phyloP scores from a whole-genome alignment of 2,113 vertebrate species.

The Nicator chloris region DNA sequence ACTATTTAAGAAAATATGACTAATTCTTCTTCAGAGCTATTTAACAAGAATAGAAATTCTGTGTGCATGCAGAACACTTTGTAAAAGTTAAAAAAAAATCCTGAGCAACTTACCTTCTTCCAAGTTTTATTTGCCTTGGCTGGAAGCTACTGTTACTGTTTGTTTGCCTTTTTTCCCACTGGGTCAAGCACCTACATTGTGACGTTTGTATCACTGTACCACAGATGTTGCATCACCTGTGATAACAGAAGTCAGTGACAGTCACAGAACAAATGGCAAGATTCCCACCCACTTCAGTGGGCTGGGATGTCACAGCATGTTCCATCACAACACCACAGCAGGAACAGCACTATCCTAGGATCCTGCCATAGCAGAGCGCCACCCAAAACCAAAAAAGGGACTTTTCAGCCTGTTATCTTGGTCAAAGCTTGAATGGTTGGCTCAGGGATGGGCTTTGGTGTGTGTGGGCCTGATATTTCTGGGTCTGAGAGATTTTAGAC shows the following conservation, averaged over 20 bases:
- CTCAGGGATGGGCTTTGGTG: not conserved
- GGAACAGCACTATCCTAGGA: not conserved
- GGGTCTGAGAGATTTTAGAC: no score
- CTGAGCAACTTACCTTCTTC: not conserved
- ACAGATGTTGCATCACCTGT: not conserved
- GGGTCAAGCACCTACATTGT: not conserved
- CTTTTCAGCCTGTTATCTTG: not conserved
- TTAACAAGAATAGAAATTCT: not conserved
- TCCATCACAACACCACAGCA: not conserved
- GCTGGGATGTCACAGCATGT: not conserved
- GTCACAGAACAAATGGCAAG: not conserved
- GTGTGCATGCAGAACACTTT: not conserved
- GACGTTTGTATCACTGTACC: not conserved
- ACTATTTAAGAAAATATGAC: not conserved
- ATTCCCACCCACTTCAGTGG: not conserved
- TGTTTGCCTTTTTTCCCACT: not conserved
- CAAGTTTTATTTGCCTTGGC: constrained; percentile 16
- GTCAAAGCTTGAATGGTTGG: not conserved
- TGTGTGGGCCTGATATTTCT: no score
- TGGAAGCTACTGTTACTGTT: not conserved
- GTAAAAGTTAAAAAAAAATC: not conserved
- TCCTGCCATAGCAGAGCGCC: not conserved
- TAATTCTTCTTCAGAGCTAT: not conserved
- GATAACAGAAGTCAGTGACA: not conserved
- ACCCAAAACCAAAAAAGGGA: not conserved